Evolutionary conservation across 2,113 vertebrate genomes (phyloP).

Genomic region (Microcebus murinus): DNA sequence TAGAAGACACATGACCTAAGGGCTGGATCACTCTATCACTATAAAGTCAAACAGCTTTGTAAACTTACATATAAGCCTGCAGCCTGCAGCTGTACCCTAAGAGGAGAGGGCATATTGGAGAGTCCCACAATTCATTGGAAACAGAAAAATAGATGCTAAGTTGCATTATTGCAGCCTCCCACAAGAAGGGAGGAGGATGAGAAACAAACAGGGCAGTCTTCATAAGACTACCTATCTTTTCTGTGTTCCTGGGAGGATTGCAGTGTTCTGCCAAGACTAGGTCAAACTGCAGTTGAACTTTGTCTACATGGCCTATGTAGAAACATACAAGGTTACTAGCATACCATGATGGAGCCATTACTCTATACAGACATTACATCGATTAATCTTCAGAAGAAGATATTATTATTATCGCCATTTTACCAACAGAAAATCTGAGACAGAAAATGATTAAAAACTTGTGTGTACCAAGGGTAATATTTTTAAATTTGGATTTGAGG

Average conservation of each 20-base stretch:
- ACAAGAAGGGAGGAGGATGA: not conserved
- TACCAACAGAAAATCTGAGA: not conserved
- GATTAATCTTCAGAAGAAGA: not conserved
- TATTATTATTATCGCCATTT: not conserved
- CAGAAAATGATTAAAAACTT: not conserved
- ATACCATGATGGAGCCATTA: not conserved
- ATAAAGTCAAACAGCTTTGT: not conserved
- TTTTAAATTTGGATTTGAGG: not conserved
- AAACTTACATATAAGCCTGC: not conserved
- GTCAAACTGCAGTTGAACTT: not conserved
- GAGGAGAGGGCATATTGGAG: not conserved
- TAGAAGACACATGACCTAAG: not conserved
- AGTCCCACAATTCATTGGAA: not conserved
- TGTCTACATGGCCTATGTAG: not conserved
- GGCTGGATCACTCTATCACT: not conserved
- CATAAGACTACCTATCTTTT: not conserved
- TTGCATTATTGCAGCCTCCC: not conserved
- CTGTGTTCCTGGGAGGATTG: not conserved
- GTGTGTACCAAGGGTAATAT: not conserved
- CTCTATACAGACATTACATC: not conserved
- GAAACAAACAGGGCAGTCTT: not conserved
- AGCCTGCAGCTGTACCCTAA: not conserved
- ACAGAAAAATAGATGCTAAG: not conserved
- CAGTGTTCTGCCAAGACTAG: not conserved
- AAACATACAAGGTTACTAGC: not conserved